phyloP scores from a whole-genome alignment of 2,888 invertebrate species.

The Euzophera pinguis region DNA sequence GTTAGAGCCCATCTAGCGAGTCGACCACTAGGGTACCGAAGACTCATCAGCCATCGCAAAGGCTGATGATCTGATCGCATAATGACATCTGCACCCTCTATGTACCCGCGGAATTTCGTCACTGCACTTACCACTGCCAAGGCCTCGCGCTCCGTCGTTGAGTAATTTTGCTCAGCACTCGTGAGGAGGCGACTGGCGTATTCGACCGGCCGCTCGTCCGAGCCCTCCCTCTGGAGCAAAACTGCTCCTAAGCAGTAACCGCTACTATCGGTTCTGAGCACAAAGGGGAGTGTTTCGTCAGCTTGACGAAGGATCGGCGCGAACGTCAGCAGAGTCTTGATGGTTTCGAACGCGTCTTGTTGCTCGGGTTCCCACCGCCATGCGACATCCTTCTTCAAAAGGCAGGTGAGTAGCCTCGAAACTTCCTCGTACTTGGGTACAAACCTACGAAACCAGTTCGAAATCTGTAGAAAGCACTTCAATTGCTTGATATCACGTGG shows the following conservation, averaged over 20 bases:
- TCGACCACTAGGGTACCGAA: not conserved
- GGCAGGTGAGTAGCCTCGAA: constrained; percentile 20
- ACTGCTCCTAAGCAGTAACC: not conserved
- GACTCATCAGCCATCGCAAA: not conserved
- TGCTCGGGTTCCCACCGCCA: constrained; percentile 2
- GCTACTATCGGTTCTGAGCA: not conserved
- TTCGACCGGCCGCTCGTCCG: not conserved
- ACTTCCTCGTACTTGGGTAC: constrained; percentile 10
- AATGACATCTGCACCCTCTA: not conserved
- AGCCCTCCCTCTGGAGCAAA: not conserved
- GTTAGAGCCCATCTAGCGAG: not conserved
- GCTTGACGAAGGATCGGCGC: constrained; percentile 1
- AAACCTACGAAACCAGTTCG: constrained; percentile 23
- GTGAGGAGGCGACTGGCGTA: not conserved
- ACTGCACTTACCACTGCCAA: not conserved
- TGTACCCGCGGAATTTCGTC: not conserved
- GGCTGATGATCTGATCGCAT: not conserved
- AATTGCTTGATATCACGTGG: constrained; percentile 18
- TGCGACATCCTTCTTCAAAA: not conserved
- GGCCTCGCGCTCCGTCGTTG: not conserved
- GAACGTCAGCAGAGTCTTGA: not conserved
- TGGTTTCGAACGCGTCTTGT: not conserved
- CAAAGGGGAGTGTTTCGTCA: not conserved
- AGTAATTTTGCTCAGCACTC: not conserved
- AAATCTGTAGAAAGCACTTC: constrained; percentile 17